Base-by-base conservation (phyloP, 30 jellyfish, hydroid and myxozoan species). In the Pelagia noctiluca region DNA sequence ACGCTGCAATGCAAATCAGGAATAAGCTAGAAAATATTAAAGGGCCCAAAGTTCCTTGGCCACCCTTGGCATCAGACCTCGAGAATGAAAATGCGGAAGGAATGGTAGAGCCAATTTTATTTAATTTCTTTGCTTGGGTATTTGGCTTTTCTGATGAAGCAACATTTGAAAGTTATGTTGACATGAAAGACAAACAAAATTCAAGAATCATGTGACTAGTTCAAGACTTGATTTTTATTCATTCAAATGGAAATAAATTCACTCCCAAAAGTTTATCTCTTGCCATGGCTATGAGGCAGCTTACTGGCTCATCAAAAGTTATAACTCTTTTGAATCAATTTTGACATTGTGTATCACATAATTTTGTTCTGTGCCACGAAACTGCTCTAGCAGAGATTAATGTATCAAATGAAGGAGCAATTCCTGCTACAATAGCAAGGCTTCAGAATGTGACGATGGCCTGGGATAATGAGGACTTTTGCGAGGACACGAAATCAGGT, bases 51-150 rank as follows among this genome's bases (percentile, higher is more conserved):
- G 10, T 46, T 32, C 85, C 73, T 21, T 83, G 94, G 94, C 95
- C 95, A 34, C 96, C 96, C 30, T 70, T 88, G 35, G 78, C 93
- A 26, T 24, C 83, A 12, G 94, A 87, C 63, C 33, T 87, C 35
- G 21, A 60, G 4, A 26, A 54, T 7, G 47, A 34, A 19, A 68
- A 66, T 80, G 89, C 23, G 46, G 10, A 57, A 33, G 63, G 79
- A 48, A 46, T 65, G 36, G 92, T 89, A 16, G 78, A 63, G 1
- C 75, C 76, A 10, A 12, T 30, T 13, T 46, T 81, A 36, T 89
- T 71, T 52, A 71, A 89, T 72, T 50, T 50, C 82, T 46, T 89
- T 53, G 88, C 90, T 16, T 89, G 97, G 97, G 42, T 71, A 3
- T 28, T 29, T 42, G 86, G 86, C 1, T 53, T 86, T 25, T 70